Evolutionary conservation across 2,113 vertebrate genomes (phyloP), one percentile per base, ranked within the genome.

Genomic region (Orientallactaga bullata): DNA sequence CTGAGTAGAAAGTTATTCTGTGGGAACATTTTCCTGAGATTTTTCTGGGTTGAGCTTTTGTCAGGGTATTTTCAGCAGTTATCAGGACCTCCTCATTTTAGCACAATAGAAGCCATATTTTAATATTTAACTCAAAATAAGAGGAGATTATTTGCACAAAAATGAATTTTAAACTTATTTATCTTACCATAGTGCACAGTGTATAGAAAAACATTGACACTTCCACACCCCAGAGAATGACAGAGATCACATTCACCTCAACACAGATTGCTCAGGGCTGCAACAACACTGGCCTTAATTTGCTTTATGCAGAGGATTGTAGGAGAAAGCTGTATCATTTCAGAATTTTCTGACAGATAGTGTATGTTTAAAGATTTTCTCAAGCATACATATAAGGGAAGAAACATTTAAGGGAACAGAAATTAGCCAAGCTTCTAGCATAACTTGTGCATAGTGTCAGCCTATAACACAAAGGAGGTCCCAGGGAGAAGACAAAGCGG

Each of bases 91-190:
- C n/a, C 35, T 74, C 84, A 94, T 89, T 91, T 95, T 58, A 89
- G 24, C 11, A 16, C 85, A 91, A 89, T 61, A 35, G 37, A 51
- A 95, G 63, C 74, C 66, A 24, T 66, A 68, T 91, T 94, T 91
- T 93, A 85, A 94, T 94, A 89, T 91, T 95, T 88, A 60, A 76
- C 79, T 90, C 10, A 30, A 91, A 95, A 72, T 16, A 71, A 87
- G 51, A 87, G 74, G 51, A 83, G 21, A 89, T 91, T 90, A 37
- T 93, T 91, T 93, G 26, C 85, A 39, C 17, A 89, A 77, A 85
- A 93, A 47, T 85, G 12, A 13, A 78, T 86, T 80, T 92, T 60
- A 80, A 76, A 51, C 32, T 96, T 68, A n/a, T 30, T 82, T 69
- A 4, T 66, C 11, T 37, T 71, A 42, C 10, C 16, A 55, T 16